Base-by-base conservation (phyloP, 1,140 invertebrate genomes). In the Nymphalis io region DNA sequence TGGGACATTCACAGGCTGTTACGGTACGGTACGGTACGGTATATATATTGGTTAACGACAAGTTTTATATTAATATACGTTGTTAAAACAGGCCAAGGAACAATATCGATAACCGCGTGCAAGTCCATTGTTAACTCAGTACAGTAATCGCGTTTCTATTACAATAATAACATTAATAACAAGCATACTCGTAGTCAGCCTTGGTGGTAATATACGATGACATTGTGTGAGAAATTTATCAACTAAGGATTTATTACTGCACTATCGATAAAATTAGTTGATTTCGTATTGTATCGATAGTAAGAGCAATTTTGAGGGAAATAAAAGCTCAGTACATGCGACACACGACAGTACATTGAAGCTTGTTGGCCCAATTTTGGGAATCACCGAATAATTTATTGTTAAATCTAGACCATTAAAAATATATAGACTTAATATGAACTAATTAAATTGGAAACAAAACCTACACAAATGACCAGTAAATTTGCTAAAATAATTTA, bases 191-290 rank as follows among this genome's bases (percentile, higher is more conserved):
- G 21, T 46, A 13, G 55, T 64, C 46, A 44, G 61, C 68, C 68
- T 20, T 64, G 68, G 48, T 55, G 55, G 40, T 70, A 60, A 70
- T 70, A 61, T 63, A 70, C 57, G 40, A 61, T 53, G 68, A 70
- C 61, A 64, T n/a, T 18, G 61, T 57, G 68, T 70, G 68, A 61
- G 68, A 70, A 70, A 64, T 59, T 33, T 33, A 70, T 60, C 46
- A 68, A 60, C 58, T 60, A n/a, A 60, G 16, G 51, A 60, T 65
- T 70, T 70, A 64, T 63, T 58, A 18, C 20, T 15, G 53, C 21
- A 0, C n/a, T 53, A 61, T 60, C 23, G 64, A 60, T 70, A 48
- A 21, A 64, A 70, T 68, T 27, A 67, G 39, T 16, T 57, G 23
- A 38, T 38, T 8, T 46, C 18, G 20, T 27, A 13, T 27, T 55